Base-by-base conservation (phyloP, 2,113 vertebrate genomes). In the Ursus arctos region DNA sequence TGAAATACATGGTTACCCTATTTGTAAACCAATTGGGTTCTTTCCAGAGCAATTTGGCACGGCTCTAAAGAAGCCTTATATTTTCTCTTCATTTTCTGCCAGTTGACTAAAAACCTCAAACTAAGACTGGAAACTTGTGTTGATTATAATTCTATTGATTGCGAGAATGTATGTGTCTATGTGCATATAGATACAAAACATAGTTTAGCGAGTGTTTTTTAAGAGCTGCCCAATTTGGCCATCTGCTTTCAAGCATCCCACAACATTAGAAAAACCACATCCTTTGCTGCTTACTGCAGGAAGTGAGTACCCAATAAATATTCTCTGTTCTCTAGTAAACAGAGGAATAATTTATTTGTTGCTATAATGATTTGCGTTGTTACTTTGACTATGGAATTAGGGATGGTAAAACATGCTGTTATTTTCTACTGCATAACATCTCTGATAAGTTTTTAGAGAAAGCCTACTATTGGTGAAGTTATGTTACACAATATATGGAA, bases 1-100 rank as follows among this genome's bases (percentile, higher is more conserved):
- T 93, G 69, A 98, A 97, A 89, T 74, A 63, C 0, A 51, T 71
- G n/a, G 24, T 93, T 82, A 49, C 2, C 6, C 49, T 49, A 16
- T 94, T 97, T 97, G n/a, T 80, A 96, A 85, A 94, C 43, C 97
- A 71, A 16, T 1, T 1, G 0, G 0, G 0, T 71, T 93, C 72
- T 97, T 97, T 98, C 88, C 80, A 94, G 89, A 77, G 19, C 8
- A 11, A 33, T 97, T 96, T 97, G 92, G 67, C 82, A 94, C 21
- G 47, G 31, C 12, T 88, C 31, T 96, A 90, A 94, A 94, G 57
- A 91, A 57, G 57, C 26, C 65, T 63, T 98, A 97, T 2, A 81
- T 97, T 97, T 98, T 98, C 91, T 98, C 6, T 96, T 97, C 82
- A 57, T 97, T 98, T 97, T 77, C 79, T 97, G 76, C 88, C 82